A percentile compares a stretch with the other conserved stretches of the same genome.
phyloP scores from a whole-genome alignment of 2,797 vertebrate species.

The Schizopygopsis pylzovi region DNA sequence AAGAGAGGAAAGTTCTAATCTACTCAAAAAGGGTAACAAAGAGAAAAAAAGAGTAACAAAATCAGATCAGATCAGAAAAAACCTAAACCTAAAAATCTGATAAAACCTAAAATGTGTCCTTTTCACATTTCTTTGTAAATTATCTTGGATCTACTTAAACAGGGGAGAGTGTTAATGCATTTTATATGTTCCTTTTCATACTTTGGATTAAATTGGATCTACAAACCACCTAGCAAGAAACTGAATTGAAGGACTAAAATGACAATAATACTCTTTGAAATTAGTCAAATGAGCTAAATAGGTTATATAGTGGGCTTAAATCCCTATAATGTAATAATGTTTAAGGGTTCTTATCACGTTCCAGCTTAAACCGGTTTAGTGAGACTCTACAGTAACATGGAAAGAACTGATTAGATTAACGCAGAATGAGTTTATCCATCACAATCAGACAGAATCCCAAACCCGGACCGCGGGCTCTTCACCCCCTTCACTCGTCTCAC shows the following conservation, averaged over 20 bases:
- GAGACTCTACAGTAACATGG: not conserved
- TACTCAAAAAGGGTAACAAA: not conserved
- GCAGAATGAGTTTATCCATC: conserved; percentile 14
- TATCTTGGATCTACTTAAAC: not conserved
- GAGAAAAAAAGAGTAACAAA: not conserved
- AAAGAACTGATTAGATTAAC: conserved; percentile 17
- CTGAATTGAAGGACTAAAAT: not conserved
- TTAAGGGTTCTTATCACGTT: conserved; percentile 14
- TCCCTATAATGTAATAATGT: conserved; percentile 9
- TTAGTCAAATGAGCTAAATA: not conserved
- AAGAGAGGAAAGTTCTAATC: too few species aligned
- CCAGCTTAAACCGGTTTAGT: conserved; percentile 2
- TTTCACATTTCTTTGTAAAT: not conserved
- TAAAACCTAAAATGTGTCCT: too few species aligned
- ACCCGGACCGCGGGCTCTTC: conserved; percentile 32
- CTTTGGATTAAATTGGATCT: too few species aligned
- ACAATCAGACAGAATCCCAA: conserved; percentile 6
- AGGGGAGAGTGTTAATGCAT: not conserved
- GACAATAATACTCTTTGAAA: not conserved
- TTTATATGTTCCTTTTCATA: not conserved
- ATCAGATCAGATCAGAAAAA: not conserved
- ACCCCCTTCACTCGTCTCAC: conserved; percentile 47
- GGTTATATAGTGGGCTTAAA: not conserved
- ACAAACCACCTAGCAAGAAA: not conserved
- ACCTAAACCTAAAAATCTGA: too few species aligned